Evolutionary conservation across 2,888 invertebrate genomes (phyloP), one percentile per base, ranked within the genome.

Genomic region (Ecliptopera silaceata): DNA sequence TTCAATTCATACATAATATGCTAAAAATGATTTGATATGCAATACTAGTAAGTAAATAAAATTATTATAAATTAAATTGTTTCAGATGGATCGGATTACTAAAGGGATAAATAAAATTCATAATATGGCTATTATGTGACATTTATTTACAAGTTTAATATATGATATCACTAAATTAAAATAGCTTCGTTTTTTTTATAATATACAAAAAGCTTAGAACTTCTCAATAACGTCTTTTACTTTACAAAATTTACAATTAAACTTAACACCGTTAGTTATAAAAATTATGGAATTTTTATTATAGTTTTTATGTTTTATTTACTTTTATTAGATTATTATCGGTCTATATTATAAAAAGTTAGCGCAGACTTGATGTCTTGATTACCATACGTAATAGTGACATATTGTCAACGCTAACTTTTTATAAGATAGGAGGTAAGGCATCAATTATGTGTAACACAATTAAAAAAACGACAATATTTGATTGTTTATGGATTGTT

Each of bases 221-320:
- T 69, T 55, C 50, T 53, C 17, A 17, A 56, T 63, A 65, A 57
- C 44, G 55, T 55, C 32, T 56, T 68, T 26, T 42, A 72, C 77
- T 86, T 82, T 88, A 88, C 88, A 89, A 88, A 88, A 88, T 87
- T 77, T 88, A 88, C 86, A 88, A 77, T 54, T 48, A 64, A 64
- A 59, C 10, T 81, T 82, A 74, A 79, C 74, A 48, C 39, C 71
- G 63, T 77, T 73, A 75, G 70, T 80, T 84, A 82, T 80, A 86
- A 83, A 82, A 85, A 80, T 78, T 83, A 84, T 84, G 84, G 86
- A 86, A 86, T 84, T 72, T 81, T 79, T 73, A 69, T 72, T 71
- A 15, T 15, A 15, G 0, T 15, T 8, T 15, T 36, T 10, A 13
- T 36, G 8, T 6, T 15, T 15, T 36, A 15, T 15, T 8, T 15